These are phyloP conservation scores for Delia radicum DNA, from an alignment of 1,140 invertebrate species.

Conservation along the genomic window DNA sequence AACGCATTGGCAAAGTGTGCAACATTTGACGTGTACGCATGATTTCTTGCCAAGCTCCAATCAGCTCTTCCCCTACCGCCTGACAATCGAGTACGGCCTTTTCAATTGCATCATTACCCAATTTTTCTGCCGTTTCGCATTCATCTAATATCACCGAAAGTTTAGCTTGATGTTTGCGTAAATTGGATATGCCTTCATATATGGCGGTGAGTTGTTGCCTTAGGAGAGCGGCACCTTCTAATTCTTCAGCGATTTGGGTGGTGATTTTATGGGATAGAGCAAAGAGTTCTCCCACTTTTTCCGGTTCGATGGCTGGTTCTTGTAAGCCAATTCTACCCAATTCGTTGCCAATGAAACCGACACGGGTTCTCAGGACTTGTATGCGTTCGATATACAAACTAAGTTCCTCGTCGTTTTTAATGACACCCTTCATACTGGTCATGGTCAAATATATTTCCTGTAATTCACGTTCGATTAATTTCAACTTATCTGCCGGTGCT, in stretches of 20 bases:
- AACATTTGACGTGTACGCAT: conserved; percentile 71
- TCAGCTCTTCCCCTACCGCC: conserved; percentile 65
- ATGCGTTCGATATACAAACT: conserved; percentile 76
- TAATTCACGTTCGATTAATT: conserved; percentile 71
- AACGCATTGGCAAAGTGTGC: conserved; percentile 71
- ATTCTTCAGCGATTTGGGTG: conserved; percentile 69
- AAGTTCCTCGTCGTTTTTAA: conserved; percentile 79
- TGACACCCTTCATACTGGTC: conserved; percentile 70
- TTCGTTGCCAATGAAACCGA: conserved; percentile 75
- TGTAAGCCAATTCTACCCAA: conserved; percentile 71
- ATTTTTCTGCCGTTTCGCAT: conserved; percentile 68
- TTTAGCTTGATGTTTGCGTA: conserved; percentile 67
- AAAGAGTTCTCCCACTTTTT: conserved; percentile 70
- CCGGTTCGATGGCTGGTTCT: conserved; percentile 68
- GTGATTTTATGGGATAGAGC: conserved; percentile 69
- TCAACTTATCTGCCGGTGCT: conserved; percentile 69
- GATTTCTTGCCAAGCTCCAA: conserved; percentile 70
- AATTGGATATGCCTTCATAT: conserved; percentile 66
- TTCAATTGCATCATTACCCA: conserved; percentile 71
- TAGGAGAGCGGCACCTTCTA: conserved; percentile 69
- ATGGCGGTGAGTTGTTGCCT: conserved; percentile 71
- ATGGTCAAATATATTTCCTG: conserved; percentile 67
- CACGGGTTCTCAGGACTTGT: conserved; percentile 72
- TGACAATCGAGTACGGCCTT: conserved; percentile 69
- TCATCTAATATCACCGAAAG: conserved; percentile 66